Base-by-base conservation (phyloP, 2,797 vertebrate genomes). In the Phalanger gymnotis region DNA sequence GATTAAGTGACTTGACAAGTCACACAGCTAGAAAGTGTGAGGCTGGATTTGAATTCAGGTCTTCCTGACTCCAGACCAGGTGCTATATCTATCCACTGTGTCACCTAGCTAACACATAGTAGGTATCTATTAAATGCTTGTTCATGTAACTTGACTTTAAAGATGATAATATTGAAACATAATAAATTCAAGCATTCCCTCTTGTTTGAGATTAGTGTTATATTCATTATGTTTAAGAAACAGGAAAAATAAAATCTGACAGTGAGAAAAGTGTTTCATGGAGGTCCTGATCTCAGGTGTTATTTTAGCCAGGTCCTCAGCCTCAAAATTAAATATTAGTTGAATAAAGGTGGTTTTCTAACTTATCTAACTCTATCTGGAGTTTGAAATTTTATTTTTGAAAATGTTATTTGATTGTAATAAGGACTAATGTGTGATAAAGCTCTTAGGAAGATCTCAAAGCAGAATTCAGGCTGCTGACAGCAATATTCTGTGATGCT, bases 371-470 rank as follows among this genome's bases (percentile, higher is more conserved):
- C 73, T 53, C 53, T 47, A 57, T 94, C 95, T 92, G 92, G 53
- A 90, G 1, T 93, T 90, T 94, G 89, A 94, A 87, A 92, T 92
- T 0, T 0, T 87, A 51, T 92, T 66, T 51, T 92, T 93, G 66
- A 92, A 28, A 92, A 61, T 12, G 34, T 7, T 92, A 6, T 92
- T 95, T 61, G 57, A 87, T 90, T 22, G 51, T 91, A 89, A 90
- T 51, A 95, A 53, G 93, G 90, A 92, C 53, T 11, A 92, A 16
- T 56, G 14, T 13, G 73, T 4, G 96, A 6, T 93, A 90, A 94
- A 94, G 56, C 90, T 94, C 40, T 66, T 92, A 54, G 66, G 52
- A 90, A 47, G 94, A 55, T 57, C 91, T 91, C 31, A 51, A 95
- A 91, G 55, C 40, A 94, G 89, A 94, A 92, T 52, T 31, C 87